phyloP scores from a whole-genome alignment of 2,888 invertebrate species.

The Xestia c-nigrum region DNA sequence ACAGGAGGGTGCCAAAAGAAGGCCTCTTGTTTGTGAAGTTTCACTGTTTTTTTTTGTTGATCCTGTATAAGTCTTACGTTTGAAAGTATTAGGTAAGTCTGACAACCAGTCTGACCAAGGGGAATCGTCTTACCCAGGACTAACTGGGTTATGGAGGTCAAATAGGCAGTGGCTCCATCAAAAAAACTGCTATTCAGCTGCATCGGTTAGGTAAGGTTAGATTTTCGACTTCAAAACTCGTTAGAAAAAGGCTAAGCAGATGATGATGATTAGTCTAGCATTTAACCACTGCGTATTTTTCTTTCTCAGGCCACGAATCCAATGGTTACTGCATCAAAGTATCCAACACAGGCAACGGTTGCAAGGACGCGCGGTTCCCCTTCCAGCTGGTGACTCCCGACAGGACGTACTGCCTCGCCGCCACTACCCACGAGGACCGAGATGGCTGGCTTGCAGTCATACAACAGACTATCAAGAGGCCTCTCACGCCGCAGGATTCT shows the following conservation, averaged over 20 bases:
- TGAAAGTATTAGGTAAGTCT: too few species aligned
- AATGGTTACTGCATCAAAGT: slow-evolving; percentile 94
- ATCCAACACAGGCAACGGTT: slow-evolving; percentile 88
- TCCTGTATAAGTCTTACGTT: neutral
- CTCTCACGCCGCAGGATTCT: slow-evolving; percentile 95
- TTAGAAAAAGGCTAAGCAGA: too few species aligned
- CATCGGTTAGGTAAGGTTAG: too few species aligned
- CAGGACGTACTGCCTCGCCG: slow-evolving; percentile 94
- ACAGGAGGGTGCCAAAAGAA: neutral
- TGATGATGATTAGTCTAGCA: too few species aligned
- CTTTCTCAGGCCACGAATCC: slow-evolving; percentile 91
- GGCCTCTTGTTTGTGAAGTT: neutral
- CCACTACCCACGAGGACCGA: slow-evolving; percentile 94
- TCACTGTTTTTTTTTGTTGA: neutral
- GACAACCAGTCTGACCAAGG: too few species aligned
- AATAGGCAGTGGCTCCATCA: too few species aligned
- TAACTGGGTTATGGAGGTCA: too few species aligned
- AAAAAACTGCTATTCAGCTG: too few species aligned
- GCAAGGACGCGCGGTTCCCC: slow-evolving; percentile 94
- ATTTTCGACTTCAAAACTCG: too few species aligned
- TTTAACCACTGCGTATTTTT: neutral
- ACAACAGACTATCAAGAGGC: slow-evolving; percentile 93
- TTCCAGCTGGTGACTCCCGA: slow-evolving; percentile 96
- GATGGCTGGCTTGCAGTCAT: slow-evolving; percentile 95
- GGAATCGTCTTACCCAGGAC: too few species aligned